Conservation (phyloP, 1,140 invertebrate genomes). For the Trichonephila clavipes region DNA sequence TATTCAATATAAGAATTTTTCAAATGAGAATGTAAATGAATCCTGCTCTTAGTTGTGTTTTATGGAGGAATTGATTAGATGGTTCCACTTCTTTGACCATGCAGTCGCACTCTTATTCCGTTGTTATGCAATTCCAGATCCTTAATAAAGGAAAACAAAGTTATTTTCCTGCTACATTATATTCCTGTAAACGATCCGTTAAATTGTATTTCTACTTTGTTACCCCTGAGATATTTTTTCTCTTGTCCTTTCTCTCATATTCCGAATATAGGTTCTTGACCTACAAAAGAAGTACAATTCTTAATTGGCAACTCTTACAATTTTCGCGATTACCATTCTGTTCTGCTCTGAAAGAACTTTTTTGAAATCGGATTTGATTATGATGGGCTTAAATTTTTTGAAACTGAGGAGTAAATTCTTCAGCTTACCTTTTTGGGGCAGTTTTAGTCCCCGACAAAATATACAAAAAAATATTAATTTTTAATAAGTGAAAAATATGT, state of each 20-base stretch:
- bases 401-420: not conserved
- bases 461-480: too few relatives aligned
- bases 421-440: not conserved
- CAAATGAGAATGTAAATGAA: too few relatives aligned
- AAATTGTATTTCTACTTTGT: not conserved
- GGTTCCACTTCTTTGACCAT: not conserved
- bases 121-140: not conserved
- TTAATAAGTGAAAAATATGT: too few relatives aligned
- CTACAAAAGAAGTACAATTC: not conserved
- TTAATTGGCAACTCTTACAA: constrained; percentile 50
- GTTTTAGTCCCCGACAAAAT: too few relatives aligned
- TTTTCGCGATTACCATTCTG: constrained; percentile 29
- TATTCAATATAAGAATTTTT: too few relatives aligned
- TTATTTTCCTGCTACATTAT: not conserved
- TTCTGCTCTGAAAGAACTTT: constrained; percentile 57
- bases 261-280: constrained; percentile 40
- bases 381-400: not conserved
- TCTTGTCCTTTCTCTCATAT: not conserved
- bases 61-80: not conserved
- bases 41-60: not conserved
- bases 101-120: not conserved
- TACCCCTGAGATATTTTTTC: not conserved
- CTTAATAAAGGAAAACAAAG: not conserved
- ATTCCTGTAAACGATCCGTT: constrained; percentile 17
- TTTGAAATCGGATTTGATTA: constrained; percentile 13